Base-by-base conservation (phyloP, 2,888 invertebrate species). In the Amiota mariae region DNA sequence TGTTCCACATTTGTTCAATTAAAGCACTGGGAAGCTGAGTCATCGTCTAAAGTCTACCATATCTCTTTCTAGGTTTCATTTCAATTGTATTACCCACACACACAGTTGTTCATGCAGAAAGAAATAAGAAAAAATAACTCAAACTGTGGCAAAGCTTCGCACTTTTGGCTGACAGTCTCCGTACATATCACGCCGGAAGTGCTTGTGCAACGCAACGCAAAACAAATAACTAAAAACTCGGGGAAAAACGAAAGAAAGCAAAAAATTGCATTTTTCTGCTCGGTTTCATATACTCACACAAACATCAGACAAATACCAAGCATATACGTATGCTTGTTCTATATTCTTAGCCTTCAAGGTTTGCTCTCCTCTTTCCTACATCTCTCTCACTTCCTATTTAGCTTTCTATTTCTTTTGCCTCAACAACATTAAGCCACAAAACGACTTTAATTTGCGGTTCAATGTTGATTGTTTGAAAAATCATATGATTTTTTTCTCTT, bases 381-480 rank as follows among this genome's bases (percentile, higher is more conserved):
- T n/a, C n/a, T n/a, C n/a, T 11, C 46, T 63, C 11, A 2, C 8
- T 24, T 46, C 36, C 63, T n/a, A 3, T 11, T n/a, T 63, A 36
- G 12, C 36, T 0, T 63, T 24, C 46, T 63, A n/a, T 36, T 63
- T 46, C 47, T 73, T 56, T 36, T 54, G n/a, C 36, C 8, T 54
- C 36, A 49, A 20, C 15, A 73, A 74, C 76, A 79, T 80, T 81
- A 79, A 82, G 76, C 83, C 79, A 73, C 80, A 84, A 83, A 84
- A 81, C 77, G 78, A 81, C 77, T 84, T 84, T 84, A 84, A 84
- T 84, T 81, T 84, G 83, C 78, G 83, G 83, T 83, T 68, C 67
- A 68, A 54, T 68, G 67, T 68, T 68, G 67, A 68, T 68, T 51
- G 51, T 68, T 68, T 68, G 36, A 68, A 68, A 51, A 68, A 36